Base-by-base conservation (phyloP, 2,113 vertebrate genomes). In the Monarcha castaneiventris region DNA sequence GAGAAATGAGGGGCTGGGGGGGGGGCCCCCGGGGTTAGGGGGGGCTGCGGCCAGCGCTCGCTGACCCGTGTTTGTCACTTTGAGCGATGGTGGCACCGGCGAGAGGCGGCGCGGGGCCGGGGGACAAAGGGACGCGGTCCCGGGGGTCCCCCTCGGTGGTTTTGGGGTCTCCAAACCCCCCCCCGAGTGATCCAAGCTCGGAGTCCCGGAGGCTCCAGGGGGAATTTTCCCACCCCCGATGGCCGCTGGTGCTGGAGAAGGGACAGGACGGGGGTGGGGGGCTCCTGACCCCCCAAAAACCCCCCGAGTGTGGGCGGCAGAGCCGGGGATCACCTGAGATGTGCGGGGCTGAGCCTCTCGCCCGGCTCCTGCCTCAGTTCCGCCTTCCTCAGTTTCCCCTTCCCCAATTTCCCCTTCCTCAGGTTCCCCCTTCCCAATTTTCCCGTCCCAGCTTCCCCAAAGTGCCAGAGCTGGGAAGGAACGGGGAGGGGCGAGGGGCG, bases 1-100 rank as follows among this genome's bases (percentile, higher is more conserved):
- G 89, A 87, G 90, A 95, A 97, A 93, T 76, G 93, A 93, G 95
- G 96, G 93, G 75, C 18, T 43, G 77, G 93, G 90, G 94, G 93
- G 81, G n/a, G n/a, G n/a, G n/a, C n/a, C 87, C 82, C 59, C 35
- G 27, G 75, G 68, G 21, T 35, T 3, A 4, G 29, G 29, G 68
- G 73, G 69, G 32, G 66, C 27, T 3, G 8, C 21, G 51, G 68
- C 74, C 92, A 6, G 48, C 7, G 59, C 83, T 73, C 73, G 32
- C 55, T 96, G 95, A 81, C 93, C 95, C 85, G 55, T 39, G 54
- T 23, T 49, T 87, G 88, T 81, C 95, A 88, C 14, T 67, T 82
- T 59, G 93, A 94, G 91, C 20, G 52, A 80, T 76, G 84, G 88
- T 49, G 87, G 82, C 54, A 67, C 56, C 16, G 3, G 41, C 29